Evolutionary conservation across 1,140 invertebrate genomes (phyloP).

Genomic region (Leptinotarsa defecta): DNA sequence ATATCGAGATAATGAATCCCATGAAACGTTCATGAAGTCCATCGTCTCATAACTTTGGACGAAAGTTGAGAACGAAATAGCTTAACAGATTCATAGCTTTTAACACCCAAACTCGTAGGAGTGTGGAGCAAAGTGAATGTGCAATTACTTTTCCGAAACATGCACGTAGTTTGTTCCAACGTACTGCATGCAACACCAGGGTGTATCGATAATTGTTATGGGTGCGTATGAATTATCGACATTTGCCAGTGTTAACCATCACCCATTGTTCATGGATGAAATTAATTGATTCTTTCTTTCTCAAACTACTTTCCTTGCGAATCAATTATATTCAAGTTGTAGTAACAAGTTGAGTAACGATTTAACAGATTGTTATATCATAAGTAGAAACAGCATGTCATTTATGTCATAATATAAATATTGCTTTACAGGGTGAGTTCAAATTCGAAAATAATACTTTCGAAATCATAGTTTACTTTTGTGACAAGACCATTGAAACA

Average conservation of each 20-base stretch:
- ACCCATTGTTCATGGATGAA: background rate
- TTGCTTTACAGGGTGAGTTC: no score
- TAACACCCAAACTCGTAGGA: slow-evolving; percentile 15
- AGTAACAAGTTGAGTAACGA: no score
- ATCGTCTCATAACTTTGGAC: background rate
- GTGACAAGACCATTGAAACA: no score
- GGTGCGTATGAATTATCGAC: slow-evolving; percentile 16
- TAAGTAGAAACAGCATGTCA: no score
- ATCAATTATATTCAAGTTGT: no score
- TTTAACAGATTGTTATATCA: no score
- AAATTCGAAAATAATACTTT: no score
- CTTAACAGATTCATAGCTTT: slow-evolving; percentile 8
- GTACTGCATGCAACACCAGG: slow-evolving; percentile 10
- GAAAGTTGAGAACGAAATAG: no score
- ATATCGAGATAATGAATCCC: no score
- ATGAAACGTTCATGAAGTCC: background rate
- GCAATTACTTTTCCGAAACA: slow-evolving; percentile 13
- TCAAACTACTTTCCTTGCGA: background rate
- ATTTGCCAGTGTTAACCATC: slow-evolving; percentile 3
- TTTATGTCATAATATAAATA: no score
- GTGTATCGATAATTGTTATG: slow-evolving; percentile 10
- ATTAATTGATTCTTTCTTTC: slow-evolving; percentile 1
- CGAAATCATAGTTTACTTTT: no score
- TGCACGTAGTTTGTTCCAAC: background rate
- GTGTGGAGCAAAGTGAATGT: slow-evolving; percentile 9